Conservation (phyloP, 2,797 vertebrate species). For the Coregonus suidteri region DNA sequence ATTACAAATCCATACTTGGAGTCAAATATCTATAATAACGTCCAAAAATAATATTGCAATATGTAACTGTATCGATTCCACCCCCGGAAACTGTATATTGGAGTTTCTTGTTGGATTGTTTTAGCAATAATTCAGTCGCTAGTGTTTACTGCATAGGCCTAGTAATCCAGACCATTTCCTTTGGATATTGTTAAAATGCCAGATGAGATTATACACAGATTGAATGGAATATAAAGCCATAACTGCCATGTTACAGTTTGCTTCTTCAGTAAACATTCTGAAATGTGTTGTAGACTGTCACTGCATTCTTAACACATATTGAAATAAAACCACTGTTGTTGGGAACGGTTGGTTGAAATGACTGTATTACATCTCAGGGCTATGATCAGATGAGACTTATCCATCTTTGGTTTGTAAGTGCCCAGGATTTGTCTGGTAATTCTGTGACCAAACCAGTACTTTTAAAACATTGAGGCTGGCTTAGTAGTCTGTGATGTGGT, state of each 20-base stretch:
- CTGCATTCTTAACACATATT: background rate
- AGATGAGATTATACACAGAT: background rate
- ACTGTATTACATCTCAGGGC: background rate
- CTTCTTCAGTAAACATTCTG: background rate
- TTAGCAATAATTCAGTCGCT: background rate
- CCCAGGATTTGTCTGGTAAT: slow-evolving; percentile 39
- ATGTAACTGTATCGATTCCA: too few species aligned
- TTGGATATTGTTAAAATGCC: slow-evolving; percentile 13
- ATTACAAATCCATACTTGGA: too few species aligned
- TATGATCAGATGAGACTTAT: background rate
- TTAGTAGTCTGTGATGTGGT: slow-evolving; percentile 27
- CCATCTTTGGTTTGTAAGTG: slow-evolving; percentile 28
- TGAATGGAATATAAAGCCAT: background rate
- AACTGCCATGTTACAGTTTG: background rate
- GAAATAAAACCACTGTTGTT: background rate
- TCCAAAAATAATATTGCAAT: too few species aligned
- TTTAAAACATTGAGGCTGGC: slow-evolving; percentile 41
- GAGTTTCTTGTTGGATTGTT: slow-evolving; percentile 33
- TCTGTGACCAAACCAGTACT: slow-evolving; percentile 30
- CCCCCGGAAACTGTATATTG: too few species aligned
- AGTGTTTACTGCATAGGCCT: background rate
- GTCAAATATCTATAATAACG: too few species aligned
- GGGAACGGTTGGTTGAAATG: background rate
- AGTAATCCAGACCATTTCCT: background rate
- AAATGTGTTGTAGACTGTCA: background rate